These are phyloP conservation scores for Mionectes olivaceus DNA, from an alignment of 2,797 vertebrate species.

Conservation along the genomic window DNA sequence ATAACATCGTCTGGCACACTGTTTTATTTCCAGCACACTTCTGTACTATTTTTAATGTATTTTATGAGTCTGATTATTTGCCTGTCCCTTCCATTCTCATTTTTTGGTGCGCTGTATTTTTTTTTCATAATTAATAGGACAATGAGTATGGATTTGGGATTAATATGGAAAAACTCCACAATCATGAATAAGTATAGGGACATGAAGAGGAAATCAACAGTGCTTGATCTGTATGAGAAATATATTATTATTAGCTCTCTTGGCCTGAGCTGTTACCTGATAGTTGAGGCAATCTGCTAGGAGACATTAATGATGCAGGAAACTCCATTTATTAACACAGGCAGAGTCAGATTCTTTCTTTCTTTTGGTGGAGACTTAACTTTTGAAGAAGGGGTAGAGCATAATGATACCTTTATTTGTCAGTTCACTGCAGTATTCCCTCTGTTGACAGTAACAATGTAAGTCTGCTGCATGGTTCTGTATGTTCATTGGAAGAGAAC, in stretches of 20 bases:
- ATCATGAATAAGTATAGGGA: background rate
- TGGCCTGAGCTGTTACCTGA: background rate
- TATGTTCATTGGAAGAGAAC: accelerated
- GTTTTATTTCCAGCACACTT: slow-evolving; percentile 52
- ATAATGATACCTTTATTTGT: background rate
- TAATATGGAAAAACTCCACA: slow-evolving; percentile 1
- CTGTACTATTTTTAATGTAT: background rate
- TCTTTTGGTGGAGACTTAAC: background rate
- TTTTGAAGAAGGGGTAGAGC: background rate
- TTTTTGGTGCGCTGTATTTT: background rate
- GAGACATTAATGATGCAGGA: background rate
- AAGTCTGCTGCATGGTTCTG: background rate
- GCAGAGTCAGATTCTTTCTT: background rate
- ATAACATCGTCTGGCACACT: background rate
- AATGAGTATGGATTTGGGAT: background rate
- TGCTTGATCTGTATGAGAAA: background rate
- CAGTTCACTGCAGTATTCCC: background rate
- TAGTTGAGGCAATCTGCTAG: background rate
- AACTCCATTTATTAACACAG: background rate
- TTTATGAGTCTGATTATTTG: slow-evolving; percentile 32
- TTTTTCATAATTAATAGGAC: background rate
- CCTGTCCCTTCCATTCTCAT: background rate
- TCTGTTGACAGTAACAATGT: background rate
- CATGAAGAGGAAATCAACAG: background rate
- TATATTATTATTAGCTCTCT: background rate